These are phyloP conservation scores for Drosophila sproati DNA, from an alignment of 1,140 invertebrate genomes.

Conservation along the genomic window DNA sequence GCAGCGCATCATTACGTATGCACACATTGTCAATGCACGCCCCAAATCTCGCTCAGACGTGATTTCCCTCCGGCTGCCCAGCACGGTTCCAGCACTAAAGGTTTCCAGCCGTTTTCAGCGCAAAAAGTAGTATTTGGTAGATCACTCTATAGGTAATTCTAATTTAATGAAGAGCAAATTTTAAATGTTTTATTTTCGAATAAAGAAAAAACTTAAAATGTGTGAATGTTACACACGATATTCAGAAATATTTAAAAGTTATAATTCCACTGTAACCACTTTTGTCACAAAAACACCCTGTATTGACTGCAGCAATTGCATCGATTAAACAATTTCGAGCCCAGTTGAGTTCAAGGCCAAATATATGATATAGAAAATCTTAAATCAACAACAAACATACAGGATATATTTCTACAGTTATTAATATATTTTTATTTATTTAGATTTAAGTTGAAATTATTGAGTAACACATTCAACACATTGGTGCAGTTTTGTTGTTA, in stretches of 20 bases:
- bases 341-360: slow-evolving; percentile 29
- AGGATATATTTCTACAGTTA: slow-evolving; percentile 37
- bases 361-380: background rate
- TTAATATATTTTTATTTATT: slow-evolving; percentile 37
- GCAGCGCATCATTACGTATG: slow-evolving; percentile 66
- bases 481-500: slow-evolving; percentile 33
- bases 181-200: background rate
- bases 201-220: no score
- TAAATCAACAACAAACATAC: background rate
- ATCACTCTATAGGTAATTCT: no score
- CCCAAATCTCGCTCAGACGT: slow-evolving; percentile 62
- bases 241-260: no score
- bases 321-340: slow-evolving; percentile 65
- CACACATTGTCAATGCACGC: slow-evolving; percentile 72
- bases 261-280: no score
- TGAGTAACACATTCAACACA: slow-evolving; percentile 61
- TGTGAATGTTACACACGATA: no score
- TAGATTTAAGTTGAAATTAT: slow-evolving; percentile 47
- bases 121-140: slow-evolving; percentile 47
- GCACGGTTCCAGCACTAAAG: slow-evolving; percentile 57
- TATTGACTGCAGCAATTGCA: slow-evolving; percentile 37
- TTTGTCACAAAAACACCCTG: slow-evolving; percentile 30
- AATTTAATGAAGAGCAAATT: background rate
- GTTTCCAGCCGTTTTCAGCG: slow-evolving; percentile 50
- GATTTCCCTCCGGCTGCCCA: slow-evolving; percentile 65